Evolutionary conservation across 2,888 invertebrate genomes (phyloP).

Genomic region (Cryptus armator): DNA sequence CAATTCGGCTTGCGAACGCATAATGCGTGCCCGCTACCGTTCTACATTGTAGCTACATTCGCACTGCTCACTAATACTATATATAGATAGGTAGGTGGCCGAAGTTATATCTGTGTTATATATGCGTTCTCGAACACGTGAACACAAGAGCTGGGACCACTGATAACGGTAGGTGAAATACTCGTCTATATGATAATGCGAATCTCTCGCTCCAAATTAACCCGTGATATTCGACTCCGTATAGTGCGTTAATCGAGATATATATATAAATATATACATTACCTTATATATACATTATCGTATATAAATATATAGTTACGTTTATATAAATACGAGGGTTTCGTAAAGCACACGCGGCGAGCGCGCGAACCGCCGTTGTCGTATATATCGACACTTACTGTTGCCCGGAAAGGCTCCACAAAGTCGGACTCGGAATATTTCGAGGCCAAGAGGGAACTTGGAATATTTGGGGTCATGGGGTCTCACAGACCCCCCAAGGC

Average conservation of each 20-base stretch:
- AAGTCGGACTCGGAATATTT: too few species aligned
- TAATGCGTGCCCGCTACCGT: constrained; percentile 26
- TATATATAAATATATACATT: background rate
- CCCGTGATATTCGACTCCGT: constrained; percentile 70
- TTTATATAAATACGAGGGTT: too few species aligned
- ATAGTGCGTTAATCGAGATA: constrained; percentile 47
- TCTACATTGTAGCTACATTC: constrained; percentile 47
- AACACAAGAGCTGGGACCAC: constrained; percentile 60
- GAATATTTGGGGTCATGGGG: too few species aligned
- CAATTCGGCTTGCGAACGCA: constrained; percentile 35
- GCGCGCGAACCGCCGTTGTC: too few species aligned
- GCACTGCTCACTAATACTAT: constrained; percentile 28
- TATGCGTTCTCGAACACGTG: constrained; percentile 40
- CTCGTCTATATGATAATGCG: constrained; percentile 83
- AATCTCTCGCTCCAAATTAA: constrained; percentile 79
- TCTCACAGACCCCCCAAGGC: too few species aligned
- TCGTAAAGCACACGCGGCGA: too few species aligned
- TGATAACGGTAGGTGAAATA: constrained; percentile 81
- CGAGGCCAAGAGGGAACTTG: too few species aligned
- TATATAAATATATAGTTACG: too few species aligned
- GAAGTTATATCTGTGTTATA: constrained; percentile 41
- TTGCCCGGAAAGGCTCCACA: too few species aligned
- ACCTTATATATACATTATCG: background rate
- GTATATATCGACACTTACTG: too few species aligned
- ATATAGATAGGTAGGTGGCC: constrained; percentile 2